Evolutionary conservation across 2,888 invertebrate genomes (phyloP).

Genomic region (Achlya flavicornis): DNA sequence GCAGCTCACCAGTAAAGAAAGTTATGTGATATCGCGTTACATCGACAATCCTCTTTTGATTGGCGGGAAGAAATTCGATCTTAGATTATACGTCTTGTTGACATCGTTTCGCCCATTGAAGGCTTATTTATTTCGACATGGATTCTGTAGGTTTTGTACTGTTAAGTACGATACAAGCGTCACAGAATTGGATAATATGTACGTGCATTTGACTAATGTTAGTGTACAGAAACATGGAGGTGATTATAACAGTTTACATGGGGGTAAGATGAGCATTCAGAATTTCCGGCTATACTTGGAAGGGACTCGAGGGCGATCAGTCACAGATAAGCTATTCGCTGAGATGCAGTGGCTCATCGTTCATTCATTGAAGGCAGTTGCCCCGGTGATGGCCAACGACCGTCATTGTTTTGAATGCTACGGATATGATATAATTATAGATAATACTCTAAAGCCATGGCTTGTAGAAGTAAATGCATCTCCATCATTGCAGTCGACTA

Average conservation of each 20-base stretch:
- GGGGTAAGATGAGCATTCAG: constrained; percentile 97
- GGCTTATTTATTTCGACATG: constrained; percentile 95
- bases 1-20: constrained; percentile 91
- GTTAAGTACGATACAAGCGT: constrained; percentile 97
- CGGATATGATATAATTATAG: constrained; percentile 98
- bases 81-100: constrained; percentile 95
- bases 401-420: constrained; percentile 97
- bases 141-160: constrained; percentile 98
- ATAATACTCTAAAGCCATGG: constrained; percentile 97
- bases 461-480: constrained; percentile 97
- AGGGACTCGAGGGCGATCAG: constrained; percentile 94
- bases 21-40: constrained; percentile 98
- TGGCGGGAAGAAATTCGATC: constrained; percentile 98
- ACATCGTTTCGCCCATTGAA: constrained; percentile 97
- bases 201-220: constrained; percentile 98
- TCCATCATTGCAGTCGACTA: constrained; percentile 96
- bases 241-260: constrained; percentile 97
- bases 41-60: constrained; percentile 97
- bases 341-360: constrained; percentile 96
- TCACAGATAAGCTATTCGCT: constrained; percentile 95
- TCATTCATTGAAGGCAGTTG: constrained; percentile 96
- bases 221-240: constrained; percentile 98
- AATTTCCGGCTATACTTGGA: constrained; percentile 96
- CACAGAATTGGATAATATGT: constrained; percentile 95
- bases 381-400: constrained; percentile 97